These are phyloP conservation scores for Sclerurus mexicanus DNA, from an alignment of 2,113 vertebrate genomes.

Conservation along the genomic window DNA sequence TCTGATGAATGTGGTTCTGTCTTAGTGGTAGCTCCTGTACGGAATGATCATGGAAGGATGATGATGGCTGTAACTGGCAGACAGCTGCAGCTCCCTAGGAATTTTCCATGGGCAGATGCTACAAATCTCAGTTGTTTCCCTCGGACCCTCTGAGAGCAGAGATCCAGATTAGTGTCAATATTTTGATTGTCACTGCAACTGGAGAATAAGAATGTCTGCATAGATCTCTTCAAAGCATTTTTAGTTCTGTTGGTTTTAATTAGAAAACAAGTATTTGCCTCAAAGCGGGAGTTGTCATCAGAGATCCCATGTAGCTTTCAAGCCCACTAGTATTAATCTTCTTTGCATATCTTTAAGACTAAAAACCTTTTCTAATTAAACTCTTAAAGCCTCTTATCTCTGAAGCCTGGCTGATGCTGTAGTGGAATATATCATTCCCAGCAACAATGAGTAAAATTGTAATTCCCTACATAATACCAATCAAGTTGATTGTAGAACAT, in stretches of 20 bases:
- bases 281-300: not conserved
- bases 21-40: fast-evolving
- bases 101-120: not conserved
- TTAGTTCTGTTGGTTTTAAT: not conserved
- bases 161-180: not conserved
- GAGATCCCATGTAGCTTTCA: slow-evolving; percentile 24
- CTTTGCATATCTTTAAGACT: slow-evolving; percentile 51
- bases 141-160: not conserved
- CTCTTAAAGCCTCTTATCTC: slow-evolving; percentile 63
- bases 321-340: slow-evolving; percentile 28
- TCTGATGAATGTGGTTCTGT: fast-evolving
- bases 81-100: not conserved
- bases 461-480: slow-evolving; percentile 43
- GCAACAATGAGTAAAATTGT: slow-evolving; percentile 18
- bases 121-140: not conserved
- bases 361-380: slow-evolving; percentile 61
- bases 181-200: not conserved
- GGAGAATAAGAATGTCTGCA: not conserved
- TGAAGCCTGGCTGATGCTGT: not conserved
- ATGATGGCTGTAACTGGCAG: not conserved
- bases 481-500: slow-evolving; percentile 42
- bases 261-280: slow-evolving; percentile 36
- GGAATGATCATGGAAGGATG: not conserved
- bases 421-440: slow-evolving; percentile 1
- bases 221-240: not conserved